phyloP scores from a whole-genome alignment of 2,797 vertebrate species.

The Thunnus albacares region DNA sequence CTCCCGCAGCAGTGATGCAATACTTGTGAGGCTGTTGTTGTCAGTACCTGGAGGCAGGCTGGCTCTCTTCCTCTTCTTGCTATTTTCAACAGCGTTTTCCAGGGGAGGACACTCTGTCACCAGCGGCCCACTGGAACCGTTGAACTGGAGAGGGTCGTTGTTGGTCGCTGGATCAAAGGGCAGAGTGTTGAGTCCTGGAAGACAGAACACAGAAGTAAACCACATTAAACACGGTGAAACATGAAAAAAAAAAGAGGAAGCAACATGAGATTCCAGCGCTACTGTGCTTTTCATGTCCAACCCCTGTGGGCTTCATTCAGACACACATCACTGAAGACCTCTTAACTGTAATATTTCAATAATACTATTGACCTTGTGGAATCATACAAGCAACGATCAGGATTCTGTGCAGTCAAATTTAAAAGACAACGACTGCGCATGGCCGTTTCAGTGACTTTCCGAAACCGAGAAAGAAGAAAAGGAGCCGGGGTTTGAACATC shows the following conservation, averaged over 20 bases:
- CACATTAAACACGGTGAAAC: conserved; percentile 4
- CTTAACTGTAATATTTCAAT: not conserved
- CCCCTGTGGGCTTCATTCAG: not conserved
- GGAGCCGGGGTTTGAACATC: too few species aligned
- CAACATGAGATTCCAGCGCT: not conserved
- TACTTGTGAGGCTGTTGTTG: conserved; percentile 18
- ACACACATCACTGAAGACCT: not conserved
- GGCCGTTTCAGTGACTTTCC: too few species aligned
- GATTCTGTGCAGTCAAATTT: not conserved
- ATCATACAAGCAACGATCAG: not conserved
- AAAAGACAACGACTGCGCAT: not conserved
- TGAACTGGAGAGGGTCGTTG: conserved; percentile 90
- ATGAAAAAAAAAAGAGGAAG: not conserved
- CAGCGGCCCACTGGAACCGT: conserved; percentile 80
- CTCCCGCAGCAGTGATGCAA: conserved; percentile 33
- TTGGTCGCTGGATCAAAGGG: conserved; percentile 90
- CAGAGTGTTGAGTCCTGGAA: conserved; percentile 91
- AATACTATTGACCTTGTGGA: not conserved
- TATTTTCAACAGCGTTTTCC: conserved; percentile 88
- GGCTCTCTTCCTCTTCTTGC: conserved; percentile 92
- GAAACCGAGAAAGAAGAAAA: too few species aligned
- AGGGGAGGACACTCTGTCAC: conserved; percentile 85
- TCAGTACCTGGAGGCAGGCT: conserved; percentile 88
- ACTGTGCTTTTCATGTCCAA: conserved; percentile 25
- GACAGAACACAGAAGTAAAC: conserved; percentile 53